phyloP scores from a whole-genome alignment of 2,113 vertebrate genomes.

The Cervus canadensis region DNA sequence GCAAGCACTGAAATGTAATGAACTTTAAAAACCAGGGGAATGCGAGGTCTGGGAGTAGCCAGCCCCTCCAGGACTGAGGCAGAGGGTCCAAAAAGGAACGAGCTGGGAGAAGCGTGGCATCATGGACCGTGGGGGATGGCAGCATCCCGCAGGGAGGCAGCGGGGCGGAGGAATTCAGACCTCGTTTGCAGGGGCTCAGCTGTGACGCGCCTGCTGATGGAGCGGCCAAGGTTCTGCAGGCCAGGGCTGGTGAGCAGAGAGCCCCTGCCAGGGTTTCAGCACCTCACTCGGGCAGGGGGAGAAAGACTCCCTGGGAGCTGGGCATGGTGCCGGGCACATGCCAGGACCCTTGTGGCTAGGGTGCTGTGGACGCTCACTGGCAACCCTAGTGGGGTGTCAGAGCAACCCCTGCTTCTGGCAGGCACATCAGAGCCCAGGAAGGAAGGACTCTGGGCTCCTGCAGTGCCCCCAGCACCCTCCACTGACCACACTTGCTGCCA shows the following conservation, averaged over 20 bases:
- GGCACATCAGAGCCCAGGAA: not conserved
- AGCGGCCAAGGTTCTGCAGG: not conserved
- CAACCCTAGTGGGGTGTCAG: not conserved
- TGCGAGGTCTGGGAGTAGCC: too few relatives aligned
- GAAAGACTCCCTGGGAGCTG: not conserved
- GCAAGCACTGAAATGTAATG: not conserved
- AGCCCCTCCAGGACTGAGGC: too few relatives aligned
- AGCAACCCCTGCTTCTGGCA: not conserved
- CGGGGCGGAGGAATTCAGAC: fast-evolving
- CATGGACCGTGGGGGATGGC: fast-evolving
- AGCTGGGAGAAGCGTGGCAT: fast-evolving
- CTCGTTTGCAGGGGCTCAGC: fast-evolving
- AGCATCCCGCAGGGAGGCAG: not conserved
- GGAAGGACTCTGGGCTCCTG: not conserved
- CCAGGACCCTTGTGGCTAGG: not conserved
- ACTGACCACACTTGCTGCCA: not conserved
- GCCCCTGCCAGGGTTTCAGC: not conserved
- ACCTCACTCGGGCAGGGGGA: fast-evolving
- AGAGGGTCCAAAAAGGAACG: not conserved
- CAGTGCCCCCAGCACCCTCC: not conserved
- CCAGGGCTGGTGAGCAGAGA: not conserved
- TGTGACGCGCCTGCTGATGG: fast-evolving
- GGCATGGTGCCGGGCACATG: fast-evolving
- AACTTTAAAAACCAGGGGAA: too few relatives aligned
- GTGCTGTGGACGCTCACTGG: not conserved